Conservation (phyloP, 2,888 invertebrate species). For the Exocentrus adspersus region DNA sequence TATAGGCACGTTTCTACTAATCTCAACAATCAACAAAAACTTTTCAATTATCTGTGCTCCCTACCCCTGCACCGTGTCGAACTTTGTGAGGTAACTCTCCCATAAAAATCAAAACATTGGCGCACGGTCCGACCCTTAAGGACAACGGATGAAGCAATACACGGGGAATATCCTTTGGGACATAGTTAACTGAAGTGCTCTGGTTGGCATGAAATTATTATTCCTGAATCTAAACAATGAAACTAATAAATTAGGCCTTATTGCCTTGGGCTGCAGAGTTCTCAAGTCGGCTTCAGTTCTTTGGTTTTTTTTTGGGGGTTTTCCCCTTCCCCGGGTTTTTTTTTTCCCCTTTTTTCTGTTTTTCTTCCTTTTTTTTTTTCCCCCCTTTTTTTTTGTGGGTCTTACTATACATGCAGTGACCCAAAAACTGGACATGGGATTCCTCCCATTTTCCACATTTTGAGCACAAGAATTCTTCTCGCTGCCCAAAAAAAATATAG, state of each 20-base stretch:
- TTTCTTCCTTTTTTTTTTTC: no score
- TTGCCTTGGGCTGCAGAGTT: neutral
- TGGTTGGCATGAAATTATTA: constrained; percentile 23
- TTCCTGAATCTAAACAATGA: constrained; percentile 25
- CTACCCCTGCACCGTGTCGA: constrained; percentile 45
- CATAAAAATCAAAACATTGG: constrained; percentile 63
- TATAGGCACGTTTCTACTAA: constrained; percentile 58
- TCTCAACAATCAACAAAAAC: constrained; percentile 59
- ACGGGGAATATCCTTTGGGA: constrained; percentile 22
- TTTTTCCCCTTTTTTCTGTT: no score
- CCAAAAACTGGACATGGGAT: no score
- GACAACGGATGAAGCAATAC: constrained; percentile 27
- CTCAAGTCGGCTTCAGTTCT: no score
- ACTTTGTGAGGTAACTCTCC: constrained; percentile 58
- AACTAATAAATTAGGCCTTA: constrained; percentile 16
- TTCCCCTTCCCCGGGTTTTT: no score
- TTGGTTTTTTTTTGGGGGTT: no score
- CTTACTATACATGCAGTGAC: no score
- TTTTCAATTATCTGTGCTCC: constrained; percentile 57
- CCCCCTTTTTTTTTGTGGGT: no score
- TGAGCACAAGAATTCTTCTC: no score
- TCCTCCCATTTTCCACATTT: no score
- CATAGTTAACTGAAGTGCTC: constrained; percentile 26
- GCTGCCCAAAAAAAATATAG: no score
- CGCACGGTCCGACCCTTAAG: constrained; percentile 38